A percentile compares a stretch with the other conserved stretches of the same genome.
Conservation (phyloP, 23 tunicate genomes). For the Diplosoma virens region DNA sequence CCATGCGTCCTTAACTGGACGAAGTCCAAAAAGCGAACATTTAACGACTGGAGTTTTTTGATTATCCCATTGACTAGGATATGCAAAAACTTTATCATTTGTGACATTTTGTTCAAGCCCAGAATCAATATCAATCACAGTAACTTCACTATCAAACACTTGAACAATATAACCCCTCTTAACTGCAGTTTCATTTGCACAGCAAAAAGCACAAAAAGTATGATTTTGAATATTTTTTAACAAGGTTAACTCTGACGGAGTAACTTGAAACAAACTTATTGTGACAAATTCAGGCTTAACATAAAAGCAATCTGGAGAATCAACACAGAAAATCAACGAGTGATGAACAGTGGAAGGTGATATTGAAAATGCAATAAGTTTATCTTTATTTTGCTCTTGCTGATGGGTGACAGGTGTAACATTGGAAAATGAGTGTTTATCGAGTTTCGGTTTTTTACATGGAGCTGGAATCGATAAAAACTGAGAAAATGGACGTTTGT, state of each 20-base stretch:
- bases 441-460: conserved; percentile 21
- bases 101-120: neutral
- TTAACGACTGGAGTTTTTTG: neutral
- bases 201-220: neutral
- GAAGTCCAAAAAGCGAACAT: neutral
- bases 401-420: no score
- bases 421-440: neutral
- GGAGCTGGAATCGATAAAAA: neutral
- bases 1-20: neutral
- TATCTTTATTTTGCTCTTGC: no score
- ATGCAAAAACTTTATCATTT: neutral
- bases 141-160: neutral
- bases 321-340: neutral
- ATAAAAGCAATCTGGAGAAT: conserved; percentile 13
- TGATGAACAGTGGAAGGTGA: no score
- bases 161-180: neutral
- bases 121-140: conserved; percentile 1
- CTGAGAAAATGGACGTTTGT: conserved; percentile 1
- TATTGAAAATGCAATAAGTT: no score
- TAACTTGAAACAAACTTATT: neutral
- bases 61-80: neutral
- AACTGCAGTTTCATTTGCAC: neutral
- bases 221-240: neutral
- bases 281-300: neutral
- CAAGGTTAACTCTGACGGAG: no score